Percentiles rank a stretch among this genome's conserved stretches.
Evolutionary conservation across 2,888 invertebrate genomes (phyloP).

Genomic region (Melipona bicolor): DNA sequence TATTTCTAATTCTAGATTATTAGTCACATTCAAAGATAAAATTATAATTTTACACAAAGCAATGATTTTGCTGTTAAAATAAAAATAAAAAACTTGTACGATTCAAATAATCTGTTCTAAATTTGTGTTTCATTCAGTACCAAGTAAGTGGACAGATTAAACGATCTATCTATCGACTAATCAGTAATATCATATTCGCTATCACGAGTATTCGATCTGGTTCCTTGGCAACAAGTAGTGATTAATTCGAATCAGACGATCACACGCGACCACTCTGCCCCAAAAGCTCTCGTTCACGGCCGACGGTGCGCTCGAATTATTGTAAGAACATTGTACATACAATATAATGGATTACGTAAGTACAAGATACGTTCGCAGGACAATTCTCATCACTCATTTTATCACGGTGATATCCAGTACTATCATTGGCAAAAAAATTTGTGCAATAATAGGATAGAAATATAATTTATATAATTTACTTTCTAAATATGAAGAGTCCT

Average conservation of each 20-base stretch:
- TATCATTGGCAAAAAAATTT: not conserved
- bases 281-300: slow-evolving; percentile 49
- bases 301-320: slow-evolving; percentile 68
- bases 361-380: slow-evolving; percentile 61
- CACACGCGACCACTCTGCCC: slow-evolving; percentile 32
- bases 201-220: slow-evolving; percentile 35
- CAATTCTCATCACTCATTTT: slow-evolving; percentile 57
- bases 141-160: slow-evolving; percentile 32
- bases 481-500: not conserved
- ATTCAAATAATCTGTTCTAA: not conserved
- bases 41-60: not conserved
- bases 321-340: slow-evolving; percentile 76
- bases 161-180: not conserved
- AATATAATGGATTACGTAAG: slow-evolving; percentile 72
- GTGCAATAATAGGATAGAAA: not conserved
- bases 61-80: not conserved
- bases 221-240: slow-evolving; percentile 27
- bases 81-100: not conserved
- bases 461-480: not conserved
- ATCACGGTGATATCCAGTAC: slow-evolving; percentile 14
- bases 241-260: slow-evolving; percentile 38
- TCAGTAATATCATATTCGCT: not conserved
- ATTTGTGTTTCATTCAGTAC: not conserved
- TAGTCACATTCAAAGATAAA: not conserved
- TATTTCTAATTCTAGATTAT: not conserved